Percentiles rank a stretch among this genome's conserved stretches.
These are phyloP conservation scores for Fukomys damarensis DNA, from an alignment of 2,113 vertebrate species.

Conservation along the genomic window DNA sequence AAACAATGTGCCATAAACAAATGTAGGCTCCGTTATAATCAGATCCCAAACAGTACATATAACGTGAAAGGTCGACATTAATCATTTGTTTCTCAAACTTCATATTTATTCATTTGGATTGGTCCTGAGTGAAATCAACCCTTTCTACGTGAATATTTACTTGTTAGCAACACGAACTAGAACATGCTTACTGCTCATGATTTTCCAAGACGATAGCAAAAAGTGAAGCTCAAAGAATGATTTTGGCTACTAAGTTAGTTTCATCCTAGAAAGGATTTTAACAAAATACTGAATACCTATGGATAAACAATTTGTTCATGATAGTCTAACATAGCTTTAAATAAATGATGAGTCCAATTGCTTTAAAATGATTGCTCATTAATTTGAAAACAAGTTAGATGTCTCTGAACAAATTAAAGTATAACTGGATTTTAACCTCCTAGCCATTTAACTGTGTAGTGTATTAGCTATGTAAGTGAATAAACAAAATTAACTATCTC, in stretches of 20 bases:
- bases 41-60: neutral
- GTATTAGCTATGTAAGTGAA: neutral
- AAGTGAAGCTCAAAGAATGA: neutral
- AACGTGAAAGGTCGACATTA: neutral
- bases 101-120: neutral
- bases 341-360: neutral
- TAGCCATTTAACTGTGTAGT: neutral
- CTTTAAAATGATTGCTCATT: neutral
- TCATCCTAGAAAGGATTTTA: neutral
- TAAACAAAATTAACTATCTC: neutral
- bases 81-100: neutral
- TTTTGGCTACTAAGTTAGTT: neutral
- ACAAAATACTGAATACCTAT: neutral
- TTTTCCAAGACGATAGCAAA: neutral
- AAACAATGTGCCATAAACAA: neutral
- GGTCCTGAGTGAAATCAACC: neutral
- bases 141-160: neutral
- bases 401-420: neutral
- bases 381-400: neutral
- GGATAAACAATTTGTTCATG: neutral
- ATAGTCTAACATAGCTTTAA: slow-evolving; percentile 14
- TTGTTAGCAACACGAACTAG: neutral
- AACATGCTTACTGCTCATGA: neutral
- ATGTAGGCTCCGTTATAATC: neutral
- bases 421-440: neutral